phyloP scores from a whole-genome alignment of 1,140 invertebrate species.

The Drusus annulatus region DNA sequence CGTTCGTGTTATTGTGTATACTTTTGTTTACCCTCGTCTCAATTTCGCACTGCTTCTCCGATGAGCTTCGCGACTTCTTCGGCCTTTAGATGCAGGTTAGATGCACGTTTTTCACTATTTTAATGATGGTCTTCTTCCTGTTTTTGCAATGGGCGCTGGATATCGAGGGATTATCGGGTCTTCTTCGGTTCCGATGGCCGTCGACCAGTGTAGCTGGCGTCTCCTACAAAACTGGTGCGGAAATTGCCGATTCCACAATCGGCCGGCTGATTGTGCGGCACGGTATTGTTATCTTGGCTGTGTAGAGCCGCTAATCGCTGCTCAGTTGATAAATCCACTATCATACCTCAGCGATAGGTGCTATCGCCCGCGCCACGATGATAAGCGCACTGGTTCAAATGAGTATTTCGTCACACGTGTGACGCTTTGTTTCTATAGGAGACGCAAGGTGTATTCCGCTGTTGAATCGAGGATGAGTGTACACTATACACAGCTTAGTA shows the following conservation, averaged over 20 bases:
- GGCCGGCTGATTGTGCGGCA: conserved; percentile 29
- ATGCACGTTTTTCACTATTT: no score
- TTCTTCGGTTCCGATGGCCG: background rate
- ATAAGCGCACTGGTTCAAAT: conserved; percentile 28
- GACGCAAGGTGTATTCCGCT: background rate
- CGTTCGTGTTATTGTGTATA: no score
- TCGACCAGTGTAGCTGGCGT: conserved; percentile 19
- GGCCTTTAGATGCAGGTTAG: background rate
- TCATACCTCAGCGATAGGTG: conserved; percentile 37
- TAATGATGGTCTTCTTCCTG: no score
- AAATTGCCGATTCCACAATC: conserved; percentile 31
- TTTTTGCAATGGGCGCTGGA: background rate
- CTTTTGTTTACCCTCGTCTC: no score
- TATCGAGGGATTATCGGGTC: background rate
- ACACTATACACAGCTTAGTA: no score
- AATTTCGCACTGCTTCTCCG: background rate
- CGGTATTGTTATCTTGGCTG: conserved; percentile 37
- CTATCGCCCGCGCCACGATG: conserved; percentile 33
- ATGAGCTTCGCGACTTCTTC: background rate
- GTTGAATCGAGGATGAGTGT: no score
- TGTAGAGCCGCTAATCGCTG: conserved; percentile 33
- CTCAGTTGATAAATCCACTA: conserved; percentile 40
- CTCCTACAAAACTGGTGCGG: conserved; percentile 39
- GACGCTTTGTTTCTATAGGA: background rate
- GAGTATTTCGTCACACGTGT: conserved; percentile 29